Evolutionary conservation across 2,113 vertebrate genomes (phyloP).

Genomic region (Pituophis catenifer): DNA sequence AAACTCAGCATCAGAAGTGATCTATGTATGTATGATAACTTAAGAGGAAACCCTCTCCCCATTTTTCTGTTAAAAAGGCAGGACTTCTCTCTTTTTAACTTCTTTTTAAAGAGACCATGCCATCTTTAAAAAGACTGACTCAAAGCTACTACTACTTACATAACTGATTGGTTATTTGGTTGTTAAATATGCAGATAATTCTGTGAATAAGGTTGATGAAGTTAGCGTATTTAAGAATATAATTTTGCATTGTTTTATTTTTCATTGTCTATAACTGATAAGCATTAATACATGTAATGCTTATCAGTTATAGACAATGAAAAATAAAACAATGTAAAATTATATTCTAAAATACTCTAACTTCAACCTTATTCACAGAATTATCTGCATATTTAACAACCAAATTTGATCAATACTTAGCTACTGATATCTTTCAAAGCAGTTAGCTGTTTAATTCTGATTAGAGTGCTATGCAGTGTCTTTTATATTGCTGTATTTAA

Average conservation of each 20-base stretch:
- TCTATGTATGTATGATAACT: neutral
- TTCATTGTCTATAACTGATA: neutral
- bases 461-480: neutral
- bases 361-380: neutral
- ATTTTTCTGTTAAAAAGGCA: neutral
- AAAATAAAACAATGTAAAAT: neutral
- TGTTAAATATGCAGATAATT: constrained; percentile 10
- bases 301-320: neutral
- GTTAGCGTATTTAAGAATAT: neutral
- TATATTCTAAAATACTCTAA: neutral
- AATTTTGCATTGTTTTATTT: neutral
- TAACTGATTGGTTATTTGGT: neutral
- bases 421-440: constrained; percentile 12
- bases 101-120: neutral
- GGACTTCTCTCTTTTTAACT: too few species aligned
- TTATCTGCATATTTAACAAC: constrained; percentile 12
- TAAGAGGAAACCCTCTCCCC: neutral
- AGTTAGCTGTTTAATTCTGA: neutral
- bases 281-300: constrained; percentile 23
- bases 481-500: neutral
- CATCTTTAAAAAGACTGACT: neutral
- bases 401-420: neutral
- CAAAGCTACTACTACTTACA: neutral
- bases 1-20: neutral
- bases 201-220: neutral